phyloP scores from a whole-genome alignment of 2,888 invertebrate genomes.

The Pelosia muscerda region DNA sequence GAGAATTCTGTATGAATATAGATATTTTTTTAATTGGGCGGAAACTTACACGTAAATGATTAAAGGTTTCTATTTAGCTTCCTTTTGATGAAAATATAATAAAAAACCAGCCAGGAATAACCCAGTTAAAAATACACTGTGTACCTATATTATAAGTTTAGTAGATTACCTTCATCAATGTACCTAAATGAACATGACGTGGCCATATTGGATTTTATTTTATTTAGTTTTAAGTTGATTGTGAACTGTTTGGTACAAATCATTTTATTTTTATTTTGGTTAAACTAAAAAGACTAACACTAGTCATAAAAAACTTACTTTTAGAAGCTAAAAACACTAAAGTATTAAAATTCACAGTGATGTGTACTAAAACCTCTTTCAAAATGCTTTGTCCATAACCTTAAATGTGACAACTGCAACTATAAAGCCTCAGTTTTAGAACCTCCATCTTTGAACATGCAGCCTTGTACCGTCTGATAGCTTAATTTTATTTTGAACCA shows the following conservation, averaged over 20 bases:
- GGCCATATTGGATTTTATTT: slow-evolving; percentile 64
- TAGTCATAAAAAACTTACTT: slow-evolving; percentile 60
- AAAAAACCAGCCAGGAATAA: not conserved
- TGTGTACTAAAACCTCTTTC: not conserved
- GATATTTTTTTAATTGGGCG: no score
- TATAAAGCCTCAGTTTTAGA: no score
- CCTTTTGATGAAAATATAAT: no score
- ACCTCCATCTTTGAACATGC: no score
- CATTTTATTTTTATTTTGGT: slow-evolving; percentile 36
- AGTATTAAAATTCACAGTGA: not conserved
- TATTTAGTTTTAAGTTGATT: slow-evolving; percentile 47
- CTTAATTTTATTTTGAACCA: no score
- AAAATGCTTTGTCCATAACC: not conserved
- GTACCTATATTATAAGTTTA: not conserved
- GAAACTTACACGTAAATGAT: not conserved
- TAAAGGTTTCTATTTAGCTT: no score
- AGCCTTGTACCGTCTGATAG: no score
- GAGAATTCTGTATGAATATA: not conserved
- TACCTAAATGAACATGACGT: slow-evolving; percentile 60
- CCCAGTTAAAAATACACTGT: no score
- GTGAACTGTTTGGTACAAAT: slow-evolving; percentile 42
- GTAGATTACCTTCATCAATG: slow-evolving; percentile 29
- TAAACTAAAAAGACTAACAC: slow-evolving; percentile 66
- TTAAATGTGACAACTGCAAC: no score
- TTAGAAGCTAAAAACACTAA: not conserved